These are phyloP conservation scores for Gobiocypris rarus DNA, from an alignment of 2,113 vertebrate species.

Conservation along the genomic window DNA sequence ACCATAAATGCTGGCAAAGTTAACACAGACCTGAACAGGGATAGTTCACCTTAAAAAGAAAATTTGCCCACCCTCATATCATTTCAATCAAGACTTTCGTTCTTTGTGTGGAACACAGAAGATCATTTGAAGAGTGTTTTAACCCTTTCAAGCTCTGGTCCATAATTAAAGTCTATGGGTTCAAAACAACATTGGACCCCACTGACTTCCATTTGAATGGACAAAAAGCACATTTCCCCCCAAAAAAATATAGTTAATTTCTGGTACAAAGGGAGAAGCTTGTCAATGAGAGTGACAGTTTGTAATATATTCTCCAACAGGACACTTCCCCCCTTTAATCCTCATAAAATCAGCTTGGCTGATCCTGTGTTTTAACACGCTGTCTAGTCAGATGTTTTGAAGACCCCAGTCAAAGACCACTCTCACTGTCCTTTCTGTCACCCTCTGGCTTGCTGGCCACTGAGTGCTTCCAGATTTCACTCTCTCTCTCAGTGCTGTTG, in stretches of 20 bases:
- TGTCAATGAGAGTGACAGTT: slow-evolving; percentile 26
- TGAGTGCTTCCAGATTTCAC: not conserved
- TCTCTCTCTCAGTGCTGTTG: not conserved
- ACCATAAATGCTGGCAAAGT: too few relatives aligned
- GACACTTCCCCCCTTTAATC: not conserved
- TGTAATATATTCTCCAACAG: not conserved
- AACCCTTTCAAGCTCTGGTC: not conserved
- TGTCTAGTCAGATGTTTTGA: not conserved
- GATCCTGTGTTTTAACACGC: slow-evolving; percentile 3
- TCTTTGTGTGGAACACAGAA: not conserved
- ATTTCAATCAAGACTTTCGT: not conserved
- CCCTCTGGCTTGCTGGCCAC: not conserved
- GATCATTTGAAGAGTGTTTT: not conserved
- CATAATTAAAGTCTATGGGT: not conserved
- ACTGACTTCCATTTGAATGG: not conserved
- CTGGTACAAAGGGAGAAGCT: not conserved
- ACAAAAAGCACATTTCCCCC: not conserved
- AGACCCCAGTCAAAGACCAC: slow-evolving; percentile 25
- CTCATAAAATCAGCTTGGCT: slow-evolving; percentile 21
- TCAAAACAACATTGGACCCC: not conserved
- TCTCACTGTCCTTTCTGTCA: not conserved
- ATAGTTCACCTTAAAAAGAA: not conserved
- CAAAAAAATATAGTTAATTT: not conserved
- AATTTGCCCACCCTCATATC: not conserved
- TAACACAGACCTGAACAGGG: too few relatives aligned